phyloP scores from a whole-genome alignment of 2,113 vertebrate genomes.

The Pluvialis apricaria region DNA sequence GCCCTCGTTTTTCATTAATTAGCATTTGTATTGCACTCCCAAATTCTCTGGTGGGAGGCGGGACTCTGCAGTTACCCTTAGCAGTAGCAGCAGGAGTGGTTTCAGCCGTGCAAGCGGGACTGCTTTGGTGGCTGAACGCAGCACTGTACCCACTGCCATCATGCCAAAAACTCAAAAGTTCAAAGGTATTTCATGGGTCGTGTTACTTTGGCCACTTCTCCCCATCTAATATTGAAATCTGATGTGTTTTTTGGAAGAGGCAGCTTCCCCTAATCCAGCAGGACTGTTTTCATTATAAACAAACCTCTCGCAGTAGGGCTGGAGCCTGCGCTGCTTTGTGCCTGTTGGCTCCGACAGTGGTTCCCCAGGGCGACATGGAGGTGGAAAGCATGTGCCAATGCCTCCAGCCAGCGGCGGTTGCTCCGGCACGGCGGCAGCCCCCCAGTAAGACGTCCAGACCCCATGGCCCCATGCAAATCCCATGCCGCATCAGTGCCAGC shows the following conservation, averaged over 20 bases:
- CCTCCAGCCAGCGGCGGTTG: not conserved
- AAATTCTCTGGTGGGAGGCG: not conserved
- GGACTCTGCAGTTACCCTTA: not conserved
- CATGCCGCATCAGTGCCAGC: rapidly evolving
- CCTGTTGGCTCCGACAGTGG: not conserved
- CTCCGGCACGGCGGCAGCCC: not conserved
- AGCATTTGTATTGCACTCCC: not conserved
- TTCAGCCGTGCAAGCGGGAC: not conserved
- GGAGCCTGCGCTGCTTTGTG: not conserved
- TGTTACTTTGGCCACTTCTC: not conserved
- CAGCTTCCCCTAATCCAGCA: not conserved
- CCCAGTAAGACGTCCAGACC: not conserved
- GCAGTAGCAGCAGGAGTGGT: not conserved
- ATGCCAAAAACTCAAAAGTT: not conserved
- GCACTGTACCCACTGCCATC: rapidly evolving
- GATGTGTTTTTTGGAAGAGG: slow-evolving; percentile 10
- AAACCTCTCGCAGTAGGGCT: not conserved
- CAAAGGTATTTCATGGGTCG: not conserved
- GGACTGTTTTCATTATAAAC: slow-evolving; percentile 4
- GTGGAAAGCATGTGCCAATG: not conserved
- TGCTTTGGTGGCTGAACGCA: not conserved
- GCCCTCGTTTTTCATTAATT: not conserved
- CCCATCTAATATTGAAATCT: not conserved
- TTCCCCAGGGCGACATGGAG: rapidly evolving
- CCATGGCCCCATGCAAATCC: rapidly evolving